A percentile compares a stretch with the other conserved stretches of the same genome.
Conservation (phyloP, 2,113 vertebrate species). For the Callopanchax toddi region DNA sequence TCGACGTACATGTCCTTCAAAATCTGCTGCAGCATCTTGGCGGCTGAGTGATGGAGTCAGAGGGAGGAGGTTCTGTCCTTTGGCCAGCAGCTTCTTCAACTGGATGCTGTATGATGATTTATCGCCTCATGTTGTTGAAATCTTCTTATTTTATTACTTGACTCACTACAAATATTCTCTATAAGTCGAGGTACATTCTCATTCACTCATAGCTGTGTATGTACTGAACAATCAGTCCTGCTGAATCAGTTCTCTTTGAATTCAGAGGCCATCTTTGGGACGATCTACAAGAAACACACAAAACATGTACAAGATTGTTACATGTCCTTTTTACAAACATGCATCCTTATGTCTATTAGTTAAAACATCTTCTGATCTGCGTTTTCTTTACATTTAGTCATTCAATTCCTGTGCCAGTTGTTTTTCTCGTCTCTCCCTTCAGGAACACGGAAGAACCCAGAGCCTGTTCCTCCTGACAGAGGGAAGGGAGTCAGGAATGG, state of each 20-base stretch:
- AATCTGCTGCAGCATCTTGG: slow-evolving; percentile 84
- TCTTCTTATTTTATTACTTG: background rate
- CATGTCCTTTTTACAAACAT: background rate
- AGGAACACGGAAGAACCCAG: slow-evolving; percentile 55
- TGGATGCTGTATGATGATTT: slow-evolving; percentile 19
- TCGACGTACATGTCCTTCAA: slow-evolving; percentile 86
- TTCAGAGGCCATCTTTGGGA: slow-evolving; percentile 41
- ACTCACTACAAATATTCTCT: background rate
- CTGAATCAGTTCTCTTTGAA: slow-evolving; percentile 44
- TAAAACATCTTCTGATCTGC: too few species aligned
- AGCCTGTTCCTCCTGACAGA: slow-evolving; percentile 43
- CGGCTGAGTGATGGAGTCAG: background rate
- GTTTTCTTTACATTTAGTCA: too few species aligned
- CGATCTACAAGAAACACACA: slow-evolving; percentile 37
- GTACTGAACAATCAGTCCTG: slow-evolving; percentile 15
- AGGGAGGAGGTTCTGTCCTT: slow-evolving; percentile 26
- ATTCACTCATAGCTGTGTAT: slow-evolving; percentile 5
- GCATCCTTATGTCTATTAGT: too few species aligned
- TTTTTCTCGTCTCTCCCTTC: slow-evolving; percentile 24
- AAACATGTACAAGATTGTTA: background rate
- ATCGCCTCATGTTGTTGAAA: slow-evolving; percentile 51
- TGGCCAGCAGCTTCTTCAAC: slow-evolving; percentile 42
- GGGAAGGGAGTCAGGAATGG: slow-evolving; percentile 51
- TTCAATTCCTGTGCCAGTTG: background rate
- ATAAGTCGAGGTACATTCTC: slow-evolving; percentile 1